Percentiles rank a stretch among this genome's conserved stretches.
These are phyloP conservation scores for Acrocera orbiculus DNA, from an alignment of 2,888 invertebrate genomes.

Conservation along the genomic window DNA sequence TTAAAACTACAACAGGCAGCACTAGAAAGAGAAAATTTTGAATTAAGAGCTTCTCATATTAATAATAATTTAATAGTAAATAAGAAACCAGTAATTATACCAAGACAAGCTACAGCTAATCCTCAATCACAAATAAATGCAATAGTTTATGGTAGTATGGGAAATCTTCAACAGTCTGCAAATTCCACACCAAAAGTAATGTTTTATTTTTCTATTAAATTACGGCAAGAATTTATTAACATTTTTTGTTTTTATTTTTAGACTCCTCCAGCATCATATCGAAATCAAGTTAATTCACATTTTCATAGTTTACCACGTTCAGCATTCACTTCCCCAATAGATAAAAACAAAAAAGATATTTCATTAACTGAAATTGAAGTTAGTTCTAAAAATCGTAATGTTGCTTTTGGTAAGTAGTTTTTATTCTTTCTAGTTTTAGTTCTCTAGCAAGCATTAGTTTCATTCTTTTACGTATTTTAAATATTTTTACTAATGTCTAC, in stretches of 20 bases:
- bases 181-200: slow-evolving; percentile 32
- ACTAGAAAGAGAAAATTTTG: slow-evolving; percentile 72
- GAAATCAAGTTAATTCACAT: slow-evolving; percentile 56
- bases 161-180: slow-evolving; percentile 20
- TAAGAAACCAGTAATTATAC: slow-evolving; percentile 22
- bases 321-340: slow-evolving; percentile 36
- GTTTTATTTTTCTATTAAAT: background rate
- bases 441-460: no score
- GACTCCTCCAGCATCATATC: slow-evolving; percentile 59
- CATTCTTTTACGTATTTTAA: no score
- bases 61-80: slow-evolving; percentile 20
- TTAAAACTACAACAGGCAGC: slow-evolving; percentile 72
- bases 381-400: slow-evolving; percentile 38
- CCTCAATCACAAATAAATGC: slow-evolving; percentile 17
- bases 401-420: slow-evolving; percentile 63
- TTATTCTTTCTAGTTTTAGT: no score
- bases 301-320: slow-evolving; percentile 67
- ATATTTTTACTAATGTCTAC: no score
- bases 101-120: slow-evolving; percentile 29
- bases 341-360: slow-evolving; percentile 4
- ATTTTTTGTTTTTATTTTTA: slow-evolving; percentile 19
- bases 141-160: slow-evolving; percentile 27
- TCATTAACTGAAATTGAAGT: slow-evolving; percentile 17
- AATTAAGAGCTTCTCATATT: slow-evolving; percentile 41
- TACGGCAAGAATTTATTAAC: no score